phyloP scores from a whole-genome alignment of 2,113 vertebrate genomes.

The Myotis davidii region DNA sequence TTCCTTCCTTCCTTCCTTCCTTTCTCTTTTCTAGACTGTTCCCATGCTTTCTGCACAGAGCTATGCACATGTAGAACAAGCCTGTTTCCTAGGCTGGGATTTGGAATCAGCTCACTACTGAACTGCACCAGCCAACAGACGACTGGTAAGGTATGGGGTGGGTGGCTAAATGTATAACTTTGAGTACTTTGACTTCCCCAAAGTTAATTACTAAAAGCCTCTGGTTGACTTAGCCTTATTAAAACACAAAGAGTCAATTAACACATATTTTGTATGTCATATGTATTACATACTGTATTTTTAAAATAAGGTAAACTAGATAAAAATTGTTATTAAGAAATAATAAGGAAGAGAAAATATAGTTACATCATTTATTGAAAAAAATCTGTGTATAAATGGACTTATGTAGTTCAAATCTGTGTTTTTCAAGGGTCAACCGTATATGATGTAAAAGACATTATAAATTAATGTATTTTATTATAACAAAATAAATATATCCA shows the following conservation, averaged over 20 bases:
- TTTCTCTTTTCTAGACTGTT: neutral
- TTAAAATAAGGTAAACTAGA: neutral
- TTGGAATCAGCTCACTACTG: slow-evolving; percentile 76
- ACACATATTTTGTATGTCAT: neutral
- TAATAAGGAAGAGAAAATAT: neutral
- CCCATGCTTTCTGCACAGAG: slow-evolving; percentile 71
- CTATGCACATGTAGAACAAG: slow-evolving; percentile 53
- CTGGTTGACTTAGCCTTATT: neutral
- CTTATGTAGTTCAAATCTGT: neutral
- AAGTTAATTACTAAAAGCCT: neutral
- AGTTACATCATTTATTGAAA: neutral
- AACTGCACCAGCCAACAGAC: slow-evolving; percentile 44
- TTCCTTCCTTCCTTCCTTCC: neutral
- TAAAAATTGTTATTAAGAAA: neutral
- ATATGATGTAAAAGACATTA: neutral
- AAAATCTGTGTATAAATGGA: neutral
- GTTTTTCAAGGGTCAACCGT: neutral
- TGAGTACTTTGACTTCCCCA: neutral
- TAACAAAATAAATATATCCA: neutral
- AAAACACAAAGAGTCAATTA: neutral
- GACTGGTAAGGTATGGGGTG: slow-evolving; percentile 43
- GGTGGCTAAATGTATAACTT: slow-evolving; percentile 48
- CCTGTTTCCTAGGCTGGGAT: slow-evolving; percentile 60
- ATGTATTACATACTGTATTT: neutral
- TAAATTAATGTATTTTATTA: neutral